phyloP scores from a whole-genome alignment of 2,888 invertebrate genomes.

The Opisthograptis luteolata region DNA sequence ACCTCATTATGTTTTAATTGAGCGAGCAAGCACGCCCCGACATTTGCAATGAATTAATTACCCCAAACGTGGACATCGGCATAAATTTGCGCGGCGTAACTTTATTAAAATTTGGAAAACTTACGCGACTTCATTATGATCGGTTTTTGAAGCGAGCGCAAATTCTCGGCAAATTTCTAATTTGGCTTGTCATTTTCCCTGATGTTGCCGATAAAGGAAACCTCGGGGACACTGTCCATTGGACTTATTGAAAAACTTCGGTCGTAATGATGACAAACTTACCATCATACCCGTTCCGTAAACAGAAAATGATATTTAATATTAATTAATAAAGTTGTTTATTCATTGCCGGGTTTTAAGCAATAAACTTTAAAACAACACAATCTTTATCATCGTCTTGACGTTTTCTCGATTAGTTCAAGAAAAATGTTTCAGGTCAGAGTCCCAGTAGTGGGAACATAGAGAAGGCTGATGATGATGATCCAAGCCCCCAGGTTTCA shows the following conservation, averaged over 20 bases:
- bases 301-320: conserved; percentile 33
- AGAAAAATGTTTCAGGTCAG: no score
- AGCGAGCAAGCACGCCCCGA: conserved; percentile 57
- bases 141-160: conserved; percentile 52
- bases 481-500: no score
- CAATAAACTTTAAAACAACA: no score
- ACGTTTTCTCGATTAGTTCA: no score
- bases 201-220: conserved; percentile 56
- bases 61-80: conserved; percentile 52
- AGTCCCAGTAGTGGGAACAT: no score
- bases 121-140: conserved; percentile 59
- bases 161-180: conserved; percentile 59
- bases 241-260: conserved; percentile 41
- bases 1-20: conserved; percentile 55
- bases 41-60: conserved; percentile 70
- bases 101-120: conserved; percentile 66
- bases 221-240: conserved; percentile 40
- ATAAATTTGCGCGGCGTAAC: conserved; percentile 55
- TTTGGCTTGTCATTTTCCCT: conserved; percentile 64
- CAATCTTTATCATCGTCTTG: no score
- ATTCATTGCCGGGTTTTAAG: no score
- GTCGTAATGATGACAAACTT: conserved; percentile 34
- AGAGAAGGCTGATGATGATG: no score
- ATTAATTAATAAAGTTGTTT: conserved; percentile 31
- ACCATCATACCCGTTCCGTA: conserved; percentile 34